Base-by-base conservation (phyloP, 2,888 invertebrate species). In the Pycnomerus fuliginosus region DNA sequence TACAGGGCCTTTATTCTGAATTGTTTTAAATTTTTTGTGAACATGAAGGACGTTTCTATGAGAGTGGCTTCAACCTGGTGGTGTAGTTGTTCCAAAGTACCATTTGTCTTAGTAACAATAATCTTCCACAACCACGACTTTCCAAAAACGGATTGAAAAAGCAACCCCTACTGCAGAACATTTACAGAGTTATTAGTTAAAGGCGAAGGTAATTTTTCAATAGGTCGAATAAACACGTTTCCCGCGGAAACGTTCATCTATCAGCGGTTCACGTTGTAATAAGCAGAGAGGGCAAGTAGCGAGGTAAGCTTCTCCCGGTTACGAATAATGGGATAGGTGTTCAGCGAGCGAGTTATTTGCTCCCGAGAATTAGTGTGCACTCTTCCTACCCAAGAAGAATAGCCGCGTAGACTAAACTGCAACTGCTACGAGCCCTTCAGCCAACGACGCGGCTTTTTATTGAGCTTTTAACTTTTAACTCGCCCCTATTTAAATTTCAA, bases 191-290 rank as follows among this genome's bases (percentile, higher is more conserved):
- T 47, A 51, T 52, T 48, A 52, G 53, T 55, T 50, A 50, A 48
- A 36, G 56, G 40, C 39, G 44, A 51, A 54, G 51, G 61, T 53
- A 52, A 65, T 68, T 65, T 67, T 67, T 68, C 68, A 67, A 60
- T 61, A 58, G 64, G 57, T 58, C 62, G 62, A 67, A 66, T 65
- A 66, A 67, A 67, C 65, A 64, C 64, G 61, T 67, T 67, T 64
- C 58, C 60, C 55, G 57, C 53, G 58, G 59, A 59, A 60, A 58
- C 60, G 59, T 62, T 60, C 67, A 68, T 68, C 65, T 61, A 67
- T 67, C 68, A 67, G 61, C 61, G 60, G 61, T 64, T 63, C 60
- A 10, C 58, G 61, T 53, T 55, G 61, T 64, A 65, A 65, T 65
- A 62, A 62, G 57, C 52, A 39, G 37, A 46, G 53, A 49, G 42